Base-by-base conservation (phyloP, 2,888 invertebrate genomes). In the Scaptomyza tumidula region DNA sequence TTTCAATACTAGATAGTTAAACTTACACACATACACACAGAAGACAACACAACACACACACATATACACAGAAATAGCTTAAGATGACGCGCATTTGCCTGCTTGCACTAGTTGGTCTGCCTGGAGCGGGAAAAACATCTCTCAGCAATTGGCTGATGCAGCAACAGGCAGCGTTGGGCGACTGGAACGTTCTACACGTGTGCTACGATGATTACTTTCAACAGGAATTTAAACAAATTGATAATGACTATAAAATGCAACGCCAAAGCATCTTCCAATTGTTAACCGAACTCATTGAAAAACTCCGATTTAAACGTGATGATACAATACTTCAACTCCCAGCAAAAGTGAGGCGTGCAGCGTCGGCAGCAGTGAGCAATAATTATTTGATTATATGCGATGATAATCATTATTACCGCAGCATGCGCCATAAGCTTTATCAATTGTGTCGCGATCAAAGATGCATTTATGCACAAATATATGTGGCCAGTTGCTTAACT, bases 371-470 rank as follows among this genome's bases (percentile, higher is more conserved):
- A 6, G 37, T 24, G 9, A 50, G 24, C 5, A 39, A 56, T 2
- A 77, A 81, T 39, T 79, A 68, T 56, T 5, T 91, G 1, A 78
- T 92, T 10, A n/a, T 92, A 24, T 89, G 90, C 57, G 92, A 92
- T 74, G 92, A 92, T 62, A 92, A 92, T 60, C 86, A 91, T 54
- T 92, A 90, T 49, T 92, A 92, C 59, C 76, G 78, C 53, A 91
- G 91, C 27, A 92, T 92, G 91, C 89, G 92, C 13, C 82, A 90
- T 54, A 89, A 91, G 58, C 58, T 91, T 0, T 88, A 88, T 41
- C 90, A 91, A 71, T 39, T 91, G 10, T 80, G 89, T 7, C 78
- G 80, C 24, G 19, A 55, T 5, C 44, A 73, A 3, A 19, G 54
- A 24, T 66, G 88, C 9, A 56, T 77, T 4, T 92, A 84, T 66